Percentiles rank a stretch among this genome's conserved stretches.
phyloP scores from a whole-genome alignment of 2,113 vertebrate species.

The Dolichotis patagonum region DNA sequence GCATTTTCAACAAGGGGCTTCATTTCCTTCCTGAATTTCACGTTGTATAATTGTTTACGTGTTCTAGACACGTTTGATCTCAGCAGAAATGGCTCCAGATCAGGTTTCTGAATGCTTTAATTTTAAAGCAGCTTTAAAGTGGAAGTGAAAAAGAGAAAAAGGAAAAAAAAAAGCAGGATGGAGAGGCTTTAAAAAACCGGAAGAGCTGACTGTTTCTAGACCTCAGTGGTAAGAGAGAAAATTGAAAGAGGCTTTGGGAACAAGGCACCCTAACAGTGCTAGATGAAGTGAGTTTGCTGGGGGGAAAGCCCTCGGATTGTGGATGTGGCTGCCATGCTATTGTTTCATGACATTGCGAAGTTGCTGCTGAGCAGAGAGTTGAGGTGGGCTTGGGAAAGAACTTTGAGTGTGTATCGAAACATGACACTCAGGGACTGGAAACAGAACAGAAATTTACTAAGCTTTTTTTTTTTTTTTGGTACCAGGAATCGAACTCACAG shows the following conservation, averaged over 20 bases:
- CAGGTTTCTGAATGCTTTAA: background rate
- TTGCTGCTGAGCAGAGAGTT: background rate
- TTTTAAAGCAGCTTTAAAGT: constrained; percentile 35
- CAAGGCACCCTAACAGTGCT: background rate
- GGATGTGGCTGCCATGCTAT: background rate
- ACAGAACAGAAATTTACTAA: background rate
- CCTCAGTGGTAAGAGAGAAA: background rate
- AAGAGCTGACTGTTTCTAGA: background rate
- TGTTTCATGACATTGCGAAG: constrained; percentile 15
- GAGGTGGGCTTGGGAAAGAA: background rate
- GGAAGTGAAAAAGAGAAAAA: background rate
- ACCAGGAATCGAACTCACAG: no score
- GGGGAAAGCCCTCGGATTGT: background rate
- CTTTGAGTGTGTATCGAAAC: background rate
- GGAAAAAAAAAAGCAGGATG: background rate
- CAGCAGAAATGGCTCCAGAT: background rate
- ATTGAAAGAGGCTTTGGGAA: background rate
- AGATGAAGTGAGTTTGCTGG: background rate
- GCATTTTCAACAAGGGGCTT: background rate
- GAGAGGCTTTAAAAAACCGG: background rate
- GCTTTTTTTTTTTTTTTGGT: no score
- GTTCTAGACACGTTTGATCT: constrained; percentile 7
- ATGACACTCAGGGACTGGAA: background rate
- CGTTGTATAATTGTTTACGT: background rate
- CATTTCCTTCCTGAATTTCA: background rate